Evolutionary conservation across 2,888 invertebrate genomes (phyloP), one percentile per base, ranked within the genome.

Genomic region (Tipula helvola): DNA sequence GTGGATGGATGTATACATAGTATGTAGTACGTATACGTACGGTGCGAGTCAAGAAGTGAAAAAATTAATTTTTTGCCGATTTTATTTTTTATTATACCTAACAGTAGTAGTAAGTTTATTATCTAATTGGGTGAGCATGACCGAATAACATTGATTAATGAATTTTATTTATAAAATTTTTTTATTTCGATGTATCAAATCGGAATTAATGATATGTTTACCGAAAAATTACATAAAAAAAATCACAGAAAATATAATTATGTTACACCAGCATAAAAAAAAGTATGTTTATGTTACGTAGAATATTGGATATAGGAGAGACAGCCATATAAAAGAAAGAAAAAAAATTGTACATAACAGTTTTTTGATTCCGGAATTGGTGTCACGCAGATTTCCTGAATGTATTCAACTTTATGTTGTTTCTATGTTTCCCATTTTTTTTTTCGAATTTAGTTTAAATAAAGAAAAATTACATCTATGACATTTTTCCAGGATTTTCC

Each of bases 111-210:
- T 57, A 57, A 57, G 57, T 57, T 57, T 57, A 57, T 71, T 71
- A 71, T 71, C 71, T 71, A 71, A 71, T 71, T 71, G 71, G 71
- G 71, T 71, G 57, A 57, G 57, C 57, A 57, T 57, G 71, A 10
- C 71, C 71, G 71, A 71, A 71, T 71, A 71, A 71, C 71, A 71
- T 71, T 71, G 71, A 71, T 71, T 71, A 71, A 71, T 71, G 71
- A 71, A 71, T 71, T 71, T 28, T 71, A 28, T 71, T 71, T 71
- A 71, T 71, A 71, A 71, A 52, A 28, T 71, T 71, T 28, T 52
- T 71, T 71, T 8, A 71, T 71, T 71, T 71, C 71, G 71, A 71
- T 71, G 71, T 71, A 71, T 71, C 71, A 71, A 71, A 71, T 71
- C 71, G 71, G 71, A 71, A 71, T 71, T 71, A 71, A 71, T 71